These are phyloP conservation scores for Coenobita brevimanus DNA, from an alignment of 1,140 invertebrate genomes.

Conservation along the genomic window DNA sequence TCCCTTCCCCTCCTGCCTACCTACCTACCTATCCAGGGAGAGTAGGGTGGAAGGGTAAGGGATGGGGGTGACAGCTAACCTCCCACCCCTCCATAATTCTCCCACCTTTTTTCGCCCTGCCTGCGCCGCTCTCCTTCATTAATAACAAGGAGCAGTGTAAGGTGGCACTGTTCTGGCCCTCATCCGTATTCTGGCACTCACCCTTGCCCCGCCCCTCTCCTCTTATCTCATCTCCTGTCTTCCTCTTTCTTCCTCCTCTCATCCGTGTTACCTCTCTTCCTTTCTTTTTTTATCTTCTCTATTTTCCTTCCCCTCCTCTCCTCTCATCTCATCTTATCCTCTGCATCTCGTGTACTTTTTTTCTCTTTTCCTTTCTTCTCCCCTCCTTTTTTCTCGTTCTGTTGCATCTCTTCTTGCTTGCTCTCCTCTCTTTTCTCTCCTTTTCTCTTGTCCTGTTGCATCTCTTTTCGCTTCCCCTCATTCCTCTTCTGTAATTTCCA, in stretches of 20 bases:
- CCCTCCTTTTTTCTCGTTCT: not conserved
- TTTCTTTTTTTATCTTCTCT: not conserved
- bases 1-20: too few relatives aligned
- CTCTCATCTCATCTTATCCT: not conserved
- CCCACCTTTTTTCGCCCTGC: not conserved
- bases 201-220: not conserved
- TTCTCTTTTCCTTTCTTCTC: not conserved
- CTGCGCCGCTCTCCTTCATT: conserved; percentile 33
- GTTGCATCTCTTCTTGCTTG: too few relatives aligned
- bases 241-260: not conserved
- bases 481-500: too few relatives aligned
- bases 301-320: too few relatives aligned
- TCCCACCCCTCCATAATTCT: conserved; percentile 27
- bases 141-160: conserved; percentile 43
- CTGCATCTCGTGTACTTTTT: not conserved
- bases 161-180: conserved; percentile 46
- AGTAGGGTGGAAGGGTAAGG: not conserved
- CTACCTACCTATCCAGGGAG: too few relatives aligned
- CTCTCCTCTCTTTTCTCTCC: too few relatives aligned
- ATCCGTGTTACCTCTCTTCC: not conserved
- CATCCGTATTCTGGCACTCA: too few relatives aligned
- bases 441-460: too few relatives aligned
- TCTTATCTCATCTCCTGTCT: not conserved
- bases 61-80: not conserved
- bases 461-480: too few relatives aligned